Base-by-base conservation (phyloP, 2,888 invertebrate species). In the Pachymerium ferrugineum region DNA sequence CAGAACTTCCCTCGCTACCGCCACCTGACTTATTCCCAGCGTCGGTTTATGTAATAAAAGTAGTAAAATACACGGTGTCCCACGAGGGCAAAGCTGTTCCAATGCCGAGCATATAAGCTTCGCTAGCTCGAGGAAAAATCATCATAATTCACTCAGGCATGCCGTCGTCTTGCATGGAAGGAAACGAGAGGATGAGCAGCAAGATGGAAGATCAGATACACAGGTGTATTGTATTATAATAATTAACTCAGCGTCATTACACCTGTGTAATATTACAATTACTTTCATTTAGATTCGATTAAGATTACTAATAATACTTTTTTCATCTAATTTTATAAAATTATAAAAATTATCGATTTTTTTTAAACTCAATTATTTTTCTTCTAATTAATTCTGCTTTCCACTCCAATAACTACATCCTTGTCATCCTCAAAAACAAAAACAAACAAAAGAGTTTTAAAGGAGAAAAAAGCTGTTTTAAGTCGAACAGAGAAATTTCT, bases 31-130 rank as follows among this genome's bases (percentile, higher is more conserved):
- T 54, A 54, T 54, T 54, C 47, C 47, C 47, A 54, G 47, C 47
- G 22, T 54, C 47, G 47, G 47, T 54, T 54, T 54, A 54, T 54
- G 47, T 54, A 54, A 54, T 54, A 54, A 54, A 54, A 54, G 47
- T 54, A 54, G 47, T 54, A 54, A 54, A 54, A 54, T 54, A 54
- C 47, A 54, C 47, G 47, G 47, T 54, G 47, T 54, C 47, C 47
- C 47, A 54, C 47, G 47, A 54, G 47, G 47, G 16, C 47, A 54
- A 54, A 54, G 47, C 47, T 54, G 47, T 54, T 54, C 47, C 47
- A 54, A 54, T 54, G 47, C 47, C 47, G 47, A 54, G 47, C 47
- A 19, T 54, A 54, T 54, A 54, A 54, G 47, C 47, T 54, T 22
- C 14, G 47, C 47, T 16, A 54, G 47, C 47, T 54, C 47, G 47